Base-by-base conservation (phyloP, 64 coral and sea anemone species). In the Pocillopora damicornis region DNA sequence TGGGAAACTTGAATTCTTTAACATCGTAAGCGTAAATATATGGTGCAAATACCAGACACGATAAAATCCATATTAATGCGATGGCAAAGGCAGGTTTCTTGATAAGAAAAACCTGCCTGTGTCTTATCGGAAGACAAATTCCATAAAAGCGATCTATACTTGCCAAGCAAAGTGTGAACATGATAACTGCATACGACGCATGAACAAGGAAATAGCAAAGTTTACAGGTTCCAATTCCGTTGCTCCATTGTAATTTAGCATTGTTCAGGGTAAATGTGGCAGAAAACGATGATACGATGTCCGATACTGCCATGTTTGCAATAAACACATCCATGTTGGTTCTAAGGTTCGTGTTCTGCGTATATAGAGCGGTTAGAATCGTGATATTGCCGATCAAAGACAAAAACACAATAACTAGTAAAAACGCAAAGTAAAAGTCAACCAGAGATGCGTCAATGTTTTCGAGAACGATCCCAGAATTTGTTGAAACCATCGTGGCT, bases 21-120 rank as follows among this genome's bases (percentile, higher is more conserved):
- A 85, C 65, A 4, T 85, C 65, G 64, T 85, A 85, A 72, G 64
- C 81, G 81, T 85, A 85, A 85, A 85, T 56, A 85, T 85, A 85
- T 23, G 81, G 81, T 58, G 65, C 63, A 73, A 85, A 85, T 42
- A 85, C 57, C 11, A 85, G 13, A n/a, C 81, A 85, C 1, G 81
- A 85, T 85, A 85, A 51, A 73, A 73, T 72, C 81, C 81, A 85
- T 85, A 85, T 85, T 38, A 85, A 38, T 72, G 37, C 58, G 64
- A 85, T 73, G 20, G 81, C 69, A 58, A 85, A 56, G 4, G n/a
- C 15, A 57, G n/a, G 81, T 73, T 85, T 85, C 37, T 73, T 72
- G 81, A 85, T 11, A 35, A 85, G 38, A 58, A 57, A 13, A 73
- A 72, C 81, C 72, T 85, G 81, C 65, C 65, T 85, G 81, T 58